Percentiles rank a stretch among this genome's conserved stretches.
Conservation (phyloP, 2,113 vertebrate genomes). For the Gallinago paraguaiae region DNA sequence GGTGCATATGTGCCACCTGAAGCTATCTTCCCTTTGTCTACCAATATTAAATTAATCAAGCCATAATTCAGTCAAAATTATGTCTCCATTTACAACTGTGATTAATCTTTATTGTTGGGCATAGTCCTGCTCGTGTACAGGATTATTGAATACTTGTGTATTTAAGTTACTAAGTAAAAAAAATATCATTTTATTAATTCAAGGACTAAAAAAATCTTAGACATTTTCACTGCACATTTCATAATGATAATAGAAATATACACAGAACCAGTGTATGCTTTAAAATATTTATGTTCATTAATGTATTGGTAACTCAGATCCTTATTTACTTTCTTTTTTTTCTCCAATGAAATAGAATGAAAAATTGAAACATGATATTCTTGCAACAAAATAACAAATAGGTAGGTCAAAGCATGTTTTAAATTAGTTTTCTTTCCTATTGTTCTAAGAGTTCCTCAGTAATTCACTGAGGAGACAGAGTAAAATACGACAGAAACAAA, state of each 20-base stretch:
- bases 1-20: neutral
- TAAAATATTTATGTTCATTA: neutral
- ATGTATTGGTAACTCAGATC: neutral
- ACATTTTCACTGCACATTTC: neutral
- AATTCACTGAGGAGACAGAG: neutral
- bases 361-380: neutral
- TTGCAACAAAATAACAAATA: neutral
- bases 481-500: neutral
- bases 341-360: neutral
- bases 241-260: neutral
- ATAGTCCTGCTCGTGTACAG: neutral
- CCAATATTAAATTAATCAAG: neutral
- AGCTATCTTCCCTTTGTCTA: neutral
- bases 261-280: neutral
- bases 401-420: neutral
- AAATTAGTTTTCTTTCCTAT: neutral
- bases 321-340: neutral
- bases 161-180: neutral
- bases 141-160: neutral
- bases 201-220: neutral
- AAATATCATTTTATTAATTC: neutral
- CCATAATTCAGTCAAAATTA: neutral
- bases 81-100: neutral
- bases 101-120: neutral
- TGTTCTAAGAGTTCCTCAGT: neutral